phyloP scores from a whole-genome alignment of 1,140 invertebrate genomes.

The Heterodera carotae region DNA sequence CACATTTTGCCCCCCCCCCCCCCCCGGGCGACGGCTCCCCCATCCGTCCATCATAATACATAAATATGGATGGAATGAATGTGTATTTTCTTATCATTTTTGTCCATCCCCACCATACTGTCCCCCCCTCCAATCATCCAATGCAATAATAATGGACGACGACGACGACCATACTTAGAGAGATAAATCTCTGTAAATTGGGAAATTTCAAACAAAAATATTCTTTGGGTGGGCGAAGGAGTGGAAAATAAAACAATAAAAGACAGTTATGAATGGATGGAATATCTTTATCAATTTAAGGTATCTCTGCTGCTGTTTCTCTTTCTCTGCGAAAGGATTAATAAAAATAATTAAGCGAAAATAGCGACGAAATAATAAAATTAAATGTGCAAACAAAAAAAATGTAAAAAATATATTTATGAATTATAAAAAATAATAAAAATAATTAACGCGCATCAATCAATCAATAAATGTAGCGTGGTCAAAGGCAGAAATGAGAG shows the following conservation, averaged over 20 bases:
- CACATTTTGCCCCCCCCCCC: too few species aligned
- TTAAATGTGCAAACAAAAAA: neutral
- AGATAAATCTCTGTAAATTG: slow-evolving; percentile 2
- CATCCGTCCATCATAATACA: too few species aligned
- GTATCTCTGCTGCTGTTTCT: too few species aligned
- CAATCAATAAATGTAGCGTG: neutral
- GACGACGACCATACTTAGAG: too few species aligned
- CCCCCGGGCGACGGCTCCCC: too few species aligned
- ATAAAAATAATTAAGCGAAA: neutral
- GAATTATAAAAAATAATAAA: slow-evolving; percentile 3
- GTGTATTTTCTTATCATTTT: too few species aligned
- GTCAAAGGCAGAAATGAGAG: neutral
- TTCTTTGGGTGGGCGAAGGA: neutral
- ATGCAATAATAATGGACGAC: neutral
- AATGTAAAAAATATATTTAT: neutral
- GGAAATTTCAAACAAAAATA: neutral
- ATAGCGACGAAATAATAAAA: slow-evolving; percentile 13
- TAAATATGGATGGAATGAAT: too few species aligned
- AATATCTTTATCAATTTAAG: neutral
- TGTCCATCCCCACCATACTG: too few species aligned
- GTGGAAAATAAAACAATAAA: slow-evolving; percentile 15
- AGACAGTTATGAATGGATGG: slow-evolving; percentile 11
- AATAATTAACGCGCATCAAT: neutral
- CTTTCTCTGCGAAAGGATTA: neutral
- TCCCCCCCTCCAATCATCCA: too few species aligned